Conservation (phyloP, 1,140 invertebrate genomes). For the Lamellibrachia luymesi region DNA sequence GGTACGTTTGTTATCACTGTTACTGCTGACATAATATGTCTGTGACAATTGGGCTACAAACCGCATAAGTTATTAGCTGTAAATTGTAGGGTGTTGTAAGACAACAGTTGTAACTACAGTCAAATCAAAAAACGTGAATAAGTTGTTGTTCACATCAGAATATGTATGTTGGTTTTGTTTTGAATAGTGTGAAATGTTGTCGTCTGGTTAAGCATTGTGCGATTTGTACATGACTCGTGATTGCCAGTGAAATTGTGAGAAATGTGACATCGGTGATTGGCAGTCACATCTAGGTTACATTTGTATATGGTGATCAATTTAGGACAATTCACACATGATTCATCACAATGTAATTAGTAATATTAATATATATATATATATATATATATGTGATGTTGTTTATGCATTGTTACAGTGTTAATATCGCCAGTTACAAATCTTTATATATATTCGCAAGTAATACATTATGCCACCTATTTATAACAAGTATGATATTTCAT, state of each 20-base stretch:
- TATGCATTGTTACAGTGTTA: not conserved
- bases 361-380: not conserved
- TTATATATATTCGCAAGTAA: not conserved
- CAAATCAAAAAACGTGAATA: too few relatives aligned
- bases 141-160: not conserved
- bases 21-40: constrained; percentile 18
- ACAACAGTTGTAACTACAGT: too few relatives aligned
- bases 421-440: too few relatives aligned
- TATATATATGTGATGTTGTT: not conserved
- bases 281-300: not conserved
- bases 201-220: not conserved
- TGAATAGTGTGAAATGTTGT: not conserved
- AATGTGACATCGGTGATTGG: not conserved
- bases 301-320: not conserved
- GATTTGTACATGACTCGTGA: not conserved
- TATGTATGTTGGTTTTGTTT: not conserved
- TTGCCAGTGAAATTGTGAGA: not conserved
- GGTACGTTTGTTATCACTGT: constrained; percentile 63
- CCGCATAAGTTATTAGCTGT: too few relatives aligned
- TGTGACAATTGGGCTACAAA: not conserved
- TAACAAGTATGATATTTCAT: not conserved
- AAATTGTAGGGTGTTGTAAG: too few relatives aligned
- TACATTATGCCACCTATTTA: not conserved
- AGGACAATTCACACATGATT: not conserved
- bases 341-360: not conserved